Conservation (phyloP, 92 coral and sea anemone genomes). For the Porites rus region DNA sequence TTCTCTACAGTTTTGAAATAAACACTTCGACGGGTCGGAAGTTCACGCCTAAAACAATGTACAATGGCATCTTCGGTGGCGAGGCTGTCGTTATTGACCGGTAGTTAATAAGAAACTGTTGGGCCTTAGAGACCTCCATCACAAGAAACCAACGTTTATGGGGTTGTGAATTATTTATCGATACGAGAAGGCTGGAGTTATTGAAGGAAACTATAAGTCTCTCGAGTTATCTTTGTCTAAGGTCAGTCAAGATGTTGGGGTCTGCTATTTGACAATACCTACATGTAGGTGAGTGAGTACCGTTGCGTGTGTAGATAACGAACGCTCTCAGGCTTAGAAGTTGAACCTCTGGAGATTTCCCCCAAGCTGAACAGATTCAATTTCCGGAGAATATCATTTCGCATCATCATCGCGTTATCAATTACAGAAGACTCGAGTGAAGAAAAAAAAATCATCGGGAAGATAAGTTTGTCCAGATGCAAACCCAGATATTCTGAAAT, state of each 20-base stretch:
- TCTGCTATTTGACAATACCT: neutral
- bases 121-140: slow-evolving; percentile 21
- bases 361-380: neutral
- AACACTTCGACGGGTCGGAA: slow-evolving; percentile 12
- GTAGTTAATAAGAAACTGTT: slow-evolving; percentile 24
- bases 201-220: slow-evolving; percentile 24
- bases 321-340: neutral
- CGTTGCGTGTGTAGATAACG: neutral
- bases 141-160: neutral
- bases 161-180: slow-evolving; percentile 32
- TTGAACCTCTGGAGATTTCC: neutral
- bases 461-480: neutral
- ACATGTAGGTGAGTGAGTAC: slow-evolving; percentile 16
- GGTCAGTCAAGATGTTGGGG: neutral
- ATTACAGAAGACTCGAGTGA: neutral
- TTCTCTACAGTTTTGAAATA: neutral
- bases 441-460: neutral
- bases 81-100: slow-evolving; percentile 10
- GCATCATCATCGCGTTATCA: neutral
- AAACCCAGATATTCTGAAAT: neutral
- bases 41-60: slow-evolving; percentile 28
- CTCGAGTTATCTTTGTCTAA: neutral
- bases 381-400: slow-evolving; percentile 27
- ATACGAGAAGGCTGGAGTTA: slow-evolving; percentile 1
- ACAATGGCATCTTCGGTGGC: slow-evolving; percentile 9